These are phyloP conservation scores for Ceyx melanurus DNA, from an alignment of 2,113 vertebrate genomes.

Conservation along the genomic window DNA sequence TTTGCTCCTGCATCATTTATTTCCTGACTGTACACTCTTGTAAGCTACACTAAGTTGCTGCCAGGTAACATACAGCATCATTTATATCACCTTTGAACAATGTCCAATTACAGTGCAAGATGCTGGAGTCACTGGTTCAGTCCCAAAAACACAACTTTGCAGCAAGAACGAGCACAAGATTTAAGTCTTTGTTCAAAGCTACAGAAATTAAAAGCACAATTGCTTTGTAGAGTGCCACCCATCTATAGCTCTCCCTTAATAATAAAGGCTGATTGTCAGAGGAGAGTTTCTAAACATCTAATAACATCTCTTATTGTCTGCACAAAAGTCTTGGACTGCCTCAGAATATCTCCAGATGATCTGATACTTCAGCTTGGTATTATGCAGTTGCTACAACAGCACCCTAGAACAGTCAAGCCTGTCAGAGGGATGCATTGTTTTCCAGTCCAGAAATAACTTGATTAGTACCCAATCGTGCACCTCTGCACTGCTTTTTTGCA, in stretches of 20 bases:
- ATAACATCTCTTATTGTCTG: background rate
- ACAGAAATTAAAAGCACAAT: background rate
- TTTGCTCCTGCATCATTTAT: constrained; percentile 57
- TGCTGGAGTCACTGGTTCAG: background rate
- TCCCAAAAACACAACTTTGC: background rate
- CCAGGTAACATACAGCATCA: constrained; percentile 40
- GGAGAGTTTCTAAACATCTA: background rate
- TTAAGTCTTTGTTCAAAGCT: background rate
- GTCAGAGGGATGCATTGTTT: background rate
- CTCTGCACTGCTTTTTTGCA: background rate
- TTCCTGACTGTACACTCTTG: constrained; percentile 12
- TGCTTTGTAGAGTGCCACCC: background rate
- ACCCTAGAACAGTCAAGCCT: background rate
- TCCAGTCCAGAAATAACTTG: background rate
- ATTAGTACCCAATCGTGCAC: background rate
- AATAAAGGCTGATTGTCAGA: background rate
- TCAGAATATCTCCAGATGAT: background rate
- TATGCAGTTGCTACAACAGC: background rate
- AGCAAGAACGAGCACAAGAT: background rate
- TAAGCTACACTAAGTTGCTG: constrained; percentile 50
- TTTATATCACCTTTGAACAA: constrained; percentile 23
- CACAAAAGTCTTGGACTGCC: background rate
- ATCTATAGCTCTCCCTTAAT: background rate
- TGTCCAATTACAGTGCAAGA: background rate
- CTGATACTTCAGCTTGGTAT: background rate